Conservation (phyloP, 1,140 invertebrate species). For the Hestina assimilis region DNA sequence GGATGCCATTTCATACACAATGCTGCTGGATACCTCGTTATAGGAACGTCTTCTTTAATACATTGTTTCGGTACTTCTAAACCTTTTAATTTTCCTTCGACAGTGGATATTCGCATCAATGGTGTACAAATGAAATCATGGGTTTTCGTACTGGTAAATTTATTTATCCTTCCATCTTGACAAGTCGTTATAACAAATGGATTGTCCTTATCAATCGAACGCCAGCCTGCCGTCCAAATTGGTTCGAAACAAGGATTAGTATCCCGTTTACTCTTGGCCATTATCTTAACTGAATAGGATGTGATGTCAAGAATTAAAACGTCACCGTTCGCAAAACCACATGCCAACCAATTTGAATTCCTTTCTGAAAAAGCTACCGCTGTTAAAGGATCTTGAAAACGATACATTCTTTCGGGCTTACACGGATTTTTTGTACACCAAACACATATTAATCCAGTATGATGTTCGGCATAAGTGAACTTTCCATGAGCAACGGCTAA, state of each 20-base stretch:
- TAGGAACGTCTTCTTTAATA: slow-evolving; percentile 73
- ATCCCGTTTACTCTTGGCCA: slow-evolving; percentile 77
- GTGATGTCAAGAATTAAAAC: slow-evolving; percentile 86
- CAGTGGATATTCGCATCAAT: slow-evolving; percentile 81
- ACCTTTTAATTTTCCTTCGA: slow-evolving; percentile 82
- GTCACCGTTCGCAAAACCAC: slow-evolving; percentile 88
- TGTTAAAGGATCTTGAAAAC: slow-evolving; percentile 84
- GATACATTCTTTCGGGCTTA: slow-evolving; percentile 86
- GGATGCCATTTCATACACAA: slow-evolving; percentile 84
- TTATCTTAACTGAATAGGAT: slow-evolving; percentile 68
- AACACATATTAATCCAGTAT: slow-evolving; percentile 84
- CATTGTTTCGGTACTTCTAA: slow-evolving; percentile 72
- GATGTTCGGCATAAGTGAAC: slow-evolving; percentile 75
- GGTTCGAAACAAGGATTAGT: slow-evolving; percentile 82
- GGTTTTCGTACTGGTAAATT: slow-evolving; percentile 76
- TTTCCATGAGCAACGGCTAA: slow-evolving; percentile 86
- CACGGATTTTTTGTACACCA: slow-evolving; percentile 93
- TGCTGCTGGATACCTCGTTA: slow-evolving; percentile 80
- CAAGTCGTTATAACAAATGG: slow-evolving; percentile 78
- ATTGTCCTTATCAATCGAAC: slow-evolving; percentile 59
- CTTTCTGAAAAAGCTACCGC: slow-evolving; percentile 85
- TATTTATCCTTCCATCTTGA: slow-evolving; percentile 80
- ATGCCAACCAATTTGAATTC: slow-evolving; percentile 85
- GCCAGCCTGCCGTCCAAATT: slow-evolving; percentile 82
- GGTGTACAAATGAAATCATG: slow-evolving; percentile 78